Evolutionary conservation across 2,888 invertebrate genomes (phyloP), one percentile per base, ranked within the genome.

Genomic region (Erpobdella octoculata): DNA sequence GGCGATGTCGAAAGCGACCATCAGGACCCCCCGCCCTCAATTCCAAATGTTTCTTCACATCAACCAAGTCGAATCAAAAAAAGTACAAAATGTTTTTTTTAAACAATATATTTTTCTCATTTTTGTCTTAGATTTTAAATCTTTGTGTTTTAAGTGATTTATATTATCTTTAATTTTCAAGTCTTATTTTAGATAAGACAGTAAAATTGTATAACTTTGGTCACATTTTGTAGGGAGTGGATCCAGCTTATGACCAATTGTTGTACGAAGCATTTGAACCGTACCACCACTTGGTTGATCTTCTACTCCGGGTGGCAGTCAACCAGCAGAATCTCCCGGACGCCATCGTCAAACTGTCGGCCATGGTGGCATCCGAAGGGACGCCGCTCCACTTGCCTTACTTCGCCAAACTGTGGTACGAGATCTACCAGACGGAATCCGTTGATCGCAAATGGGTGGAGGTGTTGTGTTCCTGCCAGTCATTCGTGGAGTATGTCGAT

Each of bases 311-410:
- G 59, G 88, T 93, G 80, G 93, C 93, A 73, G 90, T 93, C 74
- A 91, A 90, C 80, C 90, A 91, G 78, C 91, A 92, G 79, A 90
- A 89, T 79, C 88, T 94, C 84, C 90, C 90, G 68, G 91, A 92
- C 79, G 89, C 90, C 70, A 86, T 94, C 76, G 90, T 94, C 73
- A 72, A 48, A 36, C 85, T 94, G 76, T 91, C 92, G 70, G 91
- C 91, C 71, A 88, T 93, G 86, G 90, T 93, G 69, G 94, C 93
- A 73, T 89, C 91, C 76, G 94, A 95, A 85, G 93, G 87, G 91
- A 75, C 91, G 91, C 91, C 92, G 1, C 85, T 94, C 75, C 90
- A 92, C 84, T 89, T 91, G 80, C 90, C 89, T 74, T 89, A 90
- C 81, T 94, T 94, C 84, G 92, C 94, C 21, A 90, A 92, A 79